Evolutionary conservation across 2,888 invertebrate species (phyloP), one percentile per base, ranked within the genome.

Genomic region (Melanostoma mellinum): DNA sequence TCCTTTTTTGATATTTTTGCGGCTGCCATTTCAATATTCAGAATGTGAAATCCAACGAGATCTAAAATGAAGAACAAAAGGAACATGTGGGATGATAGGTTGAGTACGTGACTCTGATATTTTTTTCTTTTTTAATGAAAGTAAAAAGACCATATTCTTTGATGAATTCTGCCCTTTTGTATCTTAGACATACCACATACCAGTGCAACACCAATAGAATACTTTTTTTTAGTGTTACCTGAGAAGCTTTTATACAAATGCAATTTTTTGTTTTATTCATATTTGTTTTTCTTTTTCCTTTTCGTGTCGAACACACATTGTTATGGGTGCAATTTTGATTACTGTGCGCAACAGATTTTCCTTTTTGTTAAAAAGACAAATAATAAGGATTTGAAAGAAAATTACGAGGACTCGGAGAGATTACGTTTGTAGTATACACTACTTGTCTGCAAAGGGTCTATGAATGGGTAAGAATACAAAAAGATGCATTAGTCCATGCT

Each of bases 131-230:
- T 42, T 42, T 1, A 6, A 30, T 58, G 32, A 42, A 3, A 42
- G 3, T 10, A 6, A n/a, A 60, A 44, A 60, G 10, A 44, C 42
- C 6, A 60, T 67, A 40, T 42, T 44, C 76, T 81, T 81, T 81
- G 81, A 81, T 77, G 77, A 77, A 76, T 81, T 77, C 71, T 76
- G 72, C 68, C 72, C 77, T 78, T 78, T 73, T 74, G 73, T 58
- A 35, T 20, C 20, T 0, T 20, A 20, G 20, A 1, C 1, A 20
- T 20, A 38, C 56, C n/a, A n/a, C n/a, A n/a, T n/a, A 48, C 40
- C 33, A 60, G 44, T 20, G 20, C 60, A 73, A 82, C 78, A 73
- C 58, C 73, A 32, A 73, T 56, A 53, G 78, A 82, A 82, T 78
- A 73, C 69, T 69, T 73, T 63, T 69, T 80, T 67, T 44, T 63